Conservation (phyloP, 2,113 vertebrate genomes). For the pig (Sus scrofa) region T2T-Sscrofa CM000812.6:83147501-83148000, state of each 20-base stretch:
- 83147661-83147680: neutral
- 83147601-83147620: constrained; percentile 95
- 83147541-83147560: constrained; percentile 91
- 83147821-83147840: neutral
- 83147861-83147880: neutral
- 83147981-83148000: neutral
- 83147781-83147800: neutral
- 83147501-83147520: neutral
- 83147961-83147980: constrained; percentile 17
- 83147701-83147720: neutral
- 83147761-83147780: neutral
- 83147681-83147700: neutral
- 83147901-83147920: neutral
- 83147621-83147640: constrained; percentile 99
- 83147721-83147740: constrained; percentile 1
- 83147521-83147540: neutral
- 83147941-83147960: neutral
- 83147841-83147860: neutral
- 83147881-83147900: constrained; percentile 23
- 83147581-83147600: constrained; percentile 97
- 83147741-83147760: neutral
- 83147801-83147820: neutral
- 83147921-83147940: constrained; percentile 24
- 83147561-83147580: constrained; percentile 97
- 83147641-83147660: constrained; percentile 95